phyloP scores from a whole-genome alignment of 2,888 invertebrate genomes.

The Plebejus argus region DNA sequence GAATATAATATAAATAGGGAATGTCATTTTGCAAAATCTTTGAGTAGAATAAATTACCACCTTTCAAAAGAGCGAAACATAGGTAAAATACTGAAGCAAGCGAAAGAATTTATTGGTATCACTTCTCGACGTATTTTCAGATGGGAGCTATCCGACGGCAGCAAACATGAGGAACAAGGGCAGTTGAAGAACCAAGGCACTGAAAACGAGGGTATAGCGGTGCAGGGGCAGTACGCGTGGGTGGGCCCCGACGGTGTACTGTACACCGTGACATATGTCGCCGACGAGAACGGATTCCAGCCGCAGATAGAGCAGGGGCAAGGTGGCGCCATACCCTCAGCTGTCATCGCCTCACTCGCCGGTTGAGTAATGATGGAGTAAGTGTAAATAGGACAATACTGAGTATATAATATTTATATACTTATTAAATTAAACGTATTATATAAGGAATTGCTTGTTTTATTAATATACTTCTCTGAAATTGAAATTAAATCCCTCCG shows the following conservation, averaged over 20 bases:
- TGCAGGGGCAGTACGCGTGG: slow-evolving; percentile 80
- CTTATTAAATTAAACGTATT: slow-evolving; percentile 47
- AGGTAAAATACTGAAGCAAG: background rate
- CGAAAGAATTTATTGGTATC: background rate
- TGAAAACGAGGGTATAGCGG: slow-evolving; percentile 79
- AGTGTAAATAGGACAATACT: slow-evolving; percentile 46
- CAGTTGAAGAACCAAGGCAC: slow-evolving; percentile 78
- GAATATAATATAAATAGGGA: no score
- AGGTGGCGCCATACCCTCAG: slow-evolving; percentile 62
- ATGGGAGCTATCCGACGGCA: slow-evolving; percentile 81
- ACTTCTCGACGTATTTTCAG: slow-evolving; percentile 51
- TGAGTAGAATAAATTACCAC: no score
- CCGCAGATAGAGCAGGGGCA: slow-evolving; percentile 71
- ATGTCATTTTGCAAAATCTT: no score
- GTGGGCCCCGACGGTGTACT: slow-evolving; percentile 79
- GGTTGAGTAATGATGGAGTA: slow-evolving; percentile 53
- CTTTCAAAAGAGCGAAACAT: no score
- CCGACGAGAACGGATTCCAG: slow-evolving; percentile 77
- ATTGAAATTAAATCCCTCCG: background rate
- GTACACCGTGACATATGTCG: slow-evolving; percentile 82
- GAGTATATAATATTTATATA: slow-evolving; percentile 77
- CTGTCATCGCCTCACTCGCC: slow-evolving; percentile 63
- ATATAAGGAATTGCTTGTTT: slow-evolving; percentile 32
- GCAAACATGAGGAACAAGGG: slow-evolving; percentile 78
- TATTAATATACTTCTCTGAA: background rate